Conservation (phyloP, 1,140 invertebrate genomes). For the Helicoverpa zea region DNA sequence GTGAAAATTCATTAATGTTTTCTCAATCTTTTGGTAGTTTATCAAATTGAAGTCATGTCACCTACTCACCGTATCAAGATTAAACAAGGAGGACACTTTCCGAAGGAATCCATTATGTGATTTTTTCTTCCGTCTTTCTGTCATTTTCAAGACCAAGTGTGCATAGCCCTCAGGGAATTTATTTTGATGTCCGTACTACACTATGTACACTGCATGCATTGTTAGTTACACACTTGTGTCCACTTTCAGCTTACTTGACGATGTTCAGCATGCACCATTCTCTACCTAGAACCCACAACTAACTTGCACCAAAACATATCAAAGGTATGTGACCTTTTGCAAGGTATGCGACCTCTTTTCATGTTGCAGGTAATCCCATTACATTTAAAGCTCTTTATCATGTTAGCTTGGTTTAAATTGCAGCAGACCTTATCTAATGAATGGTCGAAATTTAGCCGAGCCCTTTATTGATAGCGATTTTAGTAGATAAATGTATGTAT, state of each 20-base stretch:
- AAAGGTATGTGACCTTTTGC: conserved; percentile 70
- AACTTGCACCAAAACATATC: conserved; percentile 83
- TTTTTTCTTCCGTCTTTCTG: conserved; percentile 92
- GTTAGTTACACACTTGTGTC: conserved; percentile 85
- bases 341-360: conserved; percentile 68
- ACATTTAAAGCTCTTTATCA: conserved; percentile 74
- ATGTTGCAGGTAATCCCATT: conserved; percentile 70
- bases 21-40: conserved; percentile 31
- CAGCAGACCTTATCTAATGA: conserved; percentile 81
- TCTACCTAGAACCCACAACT: conserved; percentile 85
- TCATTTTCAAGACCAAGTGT: conserved; percentile 88
- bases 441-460: conserved; percentile 76
- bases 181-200: conserved; percentile 75
- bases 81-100: conserved; percentile 95
- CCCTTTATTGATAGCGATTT: conserved; percentile 84
- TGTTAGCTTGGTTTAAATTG: conserved; percentile 80
- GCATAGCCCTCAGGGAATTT: conserved; percentile 79
- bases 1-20: conserved; percentile 57
- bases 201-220: conserved; percentile 86
- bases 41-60: conserved; percentile 54
- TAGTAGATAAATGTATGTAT: conserved; percentile 76
- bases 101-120: conserved; percentile 94
- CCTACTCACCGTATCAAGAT: conserved; percentile 92
- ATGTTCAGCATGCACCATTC: conserved; percentile 84
- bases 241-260: conserved; percentile 82